Percentiles rank a stretch among this genome's conserved stretches.
Conservation (phyloP, 37 sponge, comb jelly and placozoan genomes). For the Axinella damicornis region DNA sequence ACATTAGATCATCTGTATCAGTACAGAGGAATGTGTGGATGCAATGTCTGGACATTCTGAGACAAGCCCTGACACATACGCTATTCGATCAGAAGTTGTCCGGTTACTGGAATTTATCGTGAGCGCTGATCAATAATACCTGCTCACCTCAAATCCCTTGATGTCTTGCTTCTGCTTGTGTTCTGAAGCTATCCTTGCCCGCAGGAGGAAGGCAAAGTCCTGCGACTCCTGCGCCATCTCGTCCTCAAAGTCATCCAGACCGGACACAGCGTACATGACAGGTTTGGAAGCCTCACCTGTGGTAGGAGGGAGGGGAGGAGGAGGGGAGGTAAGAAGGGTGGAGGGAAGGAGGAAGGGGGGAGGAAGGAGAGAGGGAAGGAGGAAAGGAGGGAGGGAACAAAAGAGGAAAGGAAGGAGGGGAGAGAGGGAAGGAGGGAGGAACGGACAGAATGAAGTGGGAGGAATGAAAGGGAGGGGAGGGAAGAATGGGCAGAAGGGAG, state of each 20-base stretch:
- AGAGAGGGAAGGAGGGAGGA: too few relatives aligned
- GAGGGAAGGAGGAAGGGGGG: neutral
- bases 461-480: neutral
- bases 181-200: constrained; percentile 12
- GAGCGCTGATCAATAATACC: too few relatives aligned
- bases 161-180: neutral
- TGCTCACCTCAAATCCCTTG: constrained; percentile 31
- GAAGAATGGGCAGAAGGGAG: neutral
- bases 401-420: neutral
- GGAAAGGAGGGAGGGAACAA: too few relatives aligned
- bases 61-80: too few relatives aligned
- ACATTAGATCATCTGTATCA: too few relatives aligned
- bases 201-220: constrained; percentile 37
- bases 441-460: too few relatives aligned
- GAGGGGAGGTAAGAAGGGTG: neutral
- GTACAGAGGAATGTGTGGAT: too few relatives aligned
- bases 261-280: neutral
- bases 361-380: neutral
- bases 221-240: neutral
- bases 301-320: neutral
- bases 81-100: too few relatives aligned
- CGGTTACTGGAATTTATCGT: too few relatives aligned
- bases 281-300: neutral
- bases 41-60: too few relatives aligned
- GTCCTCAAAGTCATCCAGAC: constrained; percentile 52